Base-by-base conservation (phyloP, 2,113 vertebrate species). In the Sylvicapra grimmia region DNA sequence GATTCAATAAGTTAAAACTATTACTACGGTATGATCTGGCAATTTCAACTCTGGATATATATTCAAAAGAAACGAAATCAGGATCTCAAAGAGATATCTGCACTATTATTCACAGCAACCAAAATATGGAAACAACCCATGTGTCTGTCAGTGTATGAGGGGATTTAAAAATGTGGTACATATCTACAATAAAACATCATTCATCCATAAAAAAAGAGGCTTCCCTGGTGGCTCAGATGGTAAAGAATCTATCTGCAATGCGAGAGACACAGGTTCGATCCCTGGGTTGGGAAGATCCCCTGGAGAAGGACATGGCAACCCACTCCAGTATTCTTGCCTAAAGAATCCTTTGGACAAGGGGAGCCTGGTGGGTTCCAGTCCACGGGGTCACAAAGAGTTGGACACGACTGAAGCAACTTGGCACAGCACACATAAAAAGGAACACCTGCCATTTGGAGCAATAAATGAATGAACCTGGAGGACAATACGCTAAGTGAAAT, bases 1-100 rank as follows among this genome's bases (percentile, higher is more conserved):
- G 27, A 4, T 77, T 90, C n/a, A 19, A 33, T 44, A 86, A 51
- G 10, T 44, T 79, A 19, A 44, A 53, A n/a, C 27, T 1, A 44
- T n/a, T 14, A 53, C n/a, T 14, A 19, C 5, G 2, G 2, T 11
- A 1, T 4, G 82, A 86, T 1, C 27, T 5, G 5, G 94, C 27
- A 2, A 36, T 19, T n/a, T 10, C 19, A 9, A 9, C 8, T 44
- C 44, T 49, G 58, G 27, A 16, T 56, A 19, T 16, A 3, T 5
- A 23, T 31, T 54, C 61, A 7, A 54, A 95, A 29, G 56, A 54
- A 86, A 11, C 7, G 33, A 61, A 7, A 5, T 31, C 33, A 53
- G 80, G 44, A 15, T 14, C 27, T 58, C 4, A 4, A 12, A 40
- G n/a, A 16, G 40, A 31, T 40, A 49, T 3, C 27, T 40, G 25